Evolutionary conservation across 2,888 invertebrate genomes (phyloP).

Genomic region (Pocota personata): DNA sequence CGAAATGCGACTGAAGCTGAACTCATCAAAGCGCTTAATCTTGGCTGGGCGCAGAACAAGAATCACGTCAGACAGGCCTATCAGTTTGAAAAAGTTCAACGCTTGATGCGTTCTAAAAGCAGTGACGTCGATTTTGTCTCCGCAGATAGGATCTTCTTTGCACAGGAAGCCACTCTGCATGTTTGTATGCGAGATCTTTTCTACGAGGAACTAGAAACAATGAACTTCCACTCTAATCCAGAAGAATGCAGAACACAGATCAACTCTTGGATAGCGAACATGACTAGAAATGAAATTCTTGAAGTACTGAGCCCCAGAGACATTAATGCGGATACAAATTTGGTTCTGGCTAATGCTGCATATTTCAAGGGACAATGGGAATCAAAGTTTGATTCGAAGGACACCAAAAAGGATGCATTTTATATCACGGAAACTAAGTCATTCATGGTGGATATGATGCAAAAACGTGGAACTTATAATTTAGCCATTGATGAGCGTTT

Average conservation of each 20-base stretch:
- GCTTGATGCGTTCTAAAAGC: slow-evolving; percentile 84
- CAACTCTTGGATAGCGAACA: slow-evolving; percentile 90
- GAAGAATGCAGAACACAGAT: slow-evolving; percentile 86
- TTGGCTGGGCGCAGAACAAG: slow-evolving; percentile 85
- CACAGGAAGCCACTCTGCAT: slow-evolving; percentile 79
- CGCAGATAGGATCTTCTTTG: slow-evolving; percentile 91
- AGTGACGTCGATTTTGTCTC: slow-evolving; percentile 88
- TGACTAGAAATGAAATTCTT: slow-evolving; percentile 90
- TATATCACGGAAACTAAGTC: slow-evolving; percentile 88
- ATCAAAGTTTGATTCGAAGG: slow-evolving; percentile 88
- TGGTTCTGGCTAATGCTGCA: slow-evolving; percentile 93
- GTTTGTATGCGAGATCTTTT: slow-evolving; percentile 88
- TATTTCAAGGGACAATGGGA: slow-evolving; percentile 96
- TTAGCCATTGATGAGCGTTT: slow-evolving; percentile 90
- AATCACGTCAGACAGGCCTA: slow-evolving; percentile 89
- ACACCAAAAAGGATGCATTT: slow-evolving; percentile 90
- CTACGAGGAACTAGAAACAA: slow-evolving; percentile 85
- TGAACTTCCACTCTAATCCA: slow-evolving; percentile 87
- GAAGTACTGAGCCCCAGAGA: slow-evolving; percentile 88
- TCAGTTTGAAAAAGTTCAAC: slow-evolving; percentile 87
- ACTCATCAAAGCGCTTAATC: slow-evolving; percentile 76
- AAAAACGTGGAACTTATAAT: slow-evolving; percentile 91
- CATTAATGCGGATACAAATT: slow-evolving; percentile 86
- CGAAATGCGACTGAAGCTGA: slow-evolving; percentile 87
- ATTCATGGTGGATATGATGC: slow-evolving; percentile 94